phyloP scores from a whole-genome alignment of 2,888 invertebrate genomes.

The Branchellion lobata region DNA sequence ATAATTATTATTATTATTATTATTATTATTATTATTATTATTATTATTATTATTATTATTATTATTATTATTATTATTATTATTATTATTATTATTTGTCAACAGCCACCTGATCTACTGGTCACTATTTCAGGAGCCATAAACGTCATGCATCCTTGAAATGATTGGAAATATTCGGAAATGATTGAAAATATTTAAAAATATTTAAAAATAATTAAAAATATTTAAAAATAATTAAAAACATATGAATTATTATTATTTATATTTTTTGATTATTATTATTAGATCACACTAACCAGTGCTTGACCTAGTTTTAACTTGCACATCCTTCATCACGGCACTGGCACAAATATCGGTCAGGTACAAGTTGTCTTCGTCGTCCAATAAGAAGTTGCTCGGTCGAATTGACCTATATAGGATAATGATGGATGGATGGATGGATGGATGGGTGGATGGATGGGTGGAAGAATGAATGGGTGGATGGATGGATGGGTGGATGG shows the following conservation, averaged over 20 bases:
- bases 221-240: too few relatives aligned
- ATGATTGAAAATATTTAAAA: background rate
- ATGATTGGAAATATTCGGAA: background rate
- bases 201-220: background rate
- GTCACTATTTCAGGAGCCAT: slow-evolving; percentile 32
- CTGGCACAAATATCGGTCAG: slow-evolving; percentile 29
- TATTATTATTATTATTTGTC: too few relatives aligned
- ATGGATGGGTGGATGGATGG: too few relatives aligned
- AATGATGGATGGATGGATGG: background rate
- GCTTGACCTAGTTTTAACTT: slow-evolving; percentile 23
- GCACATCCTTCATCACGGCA: slow-evolving; percentile 25
- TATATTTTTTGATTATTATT: too few relatives aligned
- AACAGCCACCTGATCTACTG: background rate
- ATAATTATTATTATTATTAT: too few relatives aligned
- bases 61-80: too few relatives aligned
- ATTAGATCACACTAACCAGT: slow-evolving; percentile 26
- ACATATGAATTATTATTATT: too few relatives aligned
- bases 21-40: too few relatives aligned
- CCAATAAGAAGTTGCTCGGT: slow-evolving; percentile 33
- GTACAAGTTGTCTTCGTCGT: background rate
- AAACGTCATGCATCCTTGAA: slow-evolving; percentile 35
- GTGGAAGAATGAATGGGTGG: too few relatives aligned
- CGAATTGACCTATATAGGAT: slow-evolving; percentile 3
- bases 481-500: too few relatives aligned
- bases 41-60: too few relatives aligned